Evolutionary conservation across 2,797 vertebrate genomes (phyloP).

Genomic region (Galagoides demidoff): DNA sequence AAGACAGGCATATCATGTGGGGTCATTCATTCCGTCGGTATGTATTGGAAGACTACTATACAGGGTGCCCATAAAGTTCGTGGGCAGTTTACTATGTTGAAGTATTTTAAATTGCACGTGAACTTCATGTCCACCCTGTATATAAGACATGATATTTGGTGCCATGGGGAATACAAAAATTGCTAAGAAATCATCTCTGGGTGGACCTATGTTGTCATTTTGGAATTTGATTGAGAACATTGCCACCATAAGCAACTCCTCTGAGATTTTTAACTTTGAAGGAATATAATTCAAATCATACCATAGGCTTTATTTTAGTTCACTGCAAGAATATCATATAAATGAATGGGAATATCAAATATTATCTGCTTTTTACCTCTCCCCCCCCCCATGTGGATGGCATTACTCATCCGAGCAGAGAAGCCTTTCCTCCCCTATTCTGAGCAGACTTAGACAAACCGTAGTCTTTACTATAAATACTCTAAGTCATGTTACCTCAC

Average conservation of each 20-base stretch:
- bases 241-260: not conserved
- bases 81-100: too few relatives aligned
- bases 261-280: not conserved
- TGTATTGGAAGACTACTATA: not conserved
- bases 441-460: conserved; percentile 14
- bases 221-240: not conserved
- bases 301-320: conserved; percentile 21
- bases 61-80: too few relatives aligned
- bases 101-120: too few relatives aligned
- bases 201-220: not conserved
- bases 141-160: not conserved
- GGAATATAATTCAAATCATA: not conserved
- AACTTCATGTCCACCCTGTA: too few relatives aligned
- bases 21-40: not conserved
- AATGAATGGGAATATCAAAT: not conserved
- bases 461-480: not conserved
- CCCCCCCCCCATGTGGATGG: not conserved
- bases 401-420: not conserved
- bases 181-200: not conserved
- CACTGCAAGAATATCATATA: not conserved
- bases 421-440: not conserved
- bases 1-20: not conserved
- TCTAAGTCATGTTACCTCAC: not conserved
- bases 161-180: not conserved
- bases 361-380: not conserved